A percentile compares a stretch with the other conserved stretches of the same genome.
phyloP scores from a whole-genome alignment of 2,797 vertebrate genomes.

The Melopsittacus undulatus region DNA sequence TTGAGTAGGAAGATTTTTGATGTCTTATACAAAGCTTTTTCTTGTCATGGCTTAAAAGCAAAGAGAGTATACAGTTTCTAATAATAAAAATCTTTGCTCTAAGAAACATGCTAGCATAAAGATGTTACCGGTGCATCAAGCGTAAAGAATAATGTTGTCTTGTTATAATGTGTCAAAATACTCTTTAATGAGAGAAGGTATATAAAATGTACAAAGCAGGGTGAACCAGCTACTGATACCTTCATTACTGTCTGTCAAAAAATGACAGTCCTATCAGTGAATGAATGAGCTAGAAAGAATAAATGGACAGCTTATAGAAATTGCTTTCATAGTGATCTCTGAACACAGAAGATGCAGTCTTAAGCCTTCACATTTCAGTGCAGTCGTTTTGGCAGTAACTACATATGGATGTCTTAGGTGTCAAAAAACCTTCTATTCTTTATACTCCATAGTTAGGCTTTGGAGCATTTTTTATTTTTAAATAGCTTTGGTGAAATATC shows the following conservation, averaged over 20 bases:
- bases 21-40: neutral
- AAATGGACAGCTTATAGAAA: slow-evolving; percentile 52
- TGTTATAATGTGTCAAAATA: slow-evolving; percentile 47
- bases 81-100: neutral
- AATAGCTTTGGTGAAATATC: neutral
- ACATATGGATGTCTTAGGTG: slow-evolving; percentile 41
- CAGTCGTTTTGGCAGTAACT: slow-evolving; percentile 20
- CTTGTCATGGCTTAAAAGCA: neutral
- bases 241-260: slow-evolving; percentile 65
- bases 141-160: slow-evolving; percentile 9
- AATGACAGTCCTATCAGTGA: slow-evolving; percentile 12
- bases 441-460: slow-evolving; percentile 26
- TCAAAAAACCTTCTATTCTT: slow-evolving; percentile 18
- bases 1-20: neutral
- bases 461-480: slow-evolving; percentile 9
- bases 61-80: neutral
- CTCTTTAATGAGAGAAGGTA: slow-evolving; percentile 34
- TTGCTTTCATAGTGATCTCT: slow-evolving; percentile 59
- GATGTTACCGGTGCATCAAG: neutral
- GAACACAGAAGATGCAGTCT: slow-evolving; percentile 50
- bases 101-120: neutral
- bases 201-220: slow-evolving; percentile 48
- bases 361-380: slow-evolving; percentile 50
- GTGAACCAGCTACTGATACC: slow-evolving; percentile 60
- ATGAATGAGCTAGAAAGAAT: slow-evolving; percentile 61